Conservation (phyloP, 2,888 invertebrate genomes). For the Dioctria linearis region DNA sequence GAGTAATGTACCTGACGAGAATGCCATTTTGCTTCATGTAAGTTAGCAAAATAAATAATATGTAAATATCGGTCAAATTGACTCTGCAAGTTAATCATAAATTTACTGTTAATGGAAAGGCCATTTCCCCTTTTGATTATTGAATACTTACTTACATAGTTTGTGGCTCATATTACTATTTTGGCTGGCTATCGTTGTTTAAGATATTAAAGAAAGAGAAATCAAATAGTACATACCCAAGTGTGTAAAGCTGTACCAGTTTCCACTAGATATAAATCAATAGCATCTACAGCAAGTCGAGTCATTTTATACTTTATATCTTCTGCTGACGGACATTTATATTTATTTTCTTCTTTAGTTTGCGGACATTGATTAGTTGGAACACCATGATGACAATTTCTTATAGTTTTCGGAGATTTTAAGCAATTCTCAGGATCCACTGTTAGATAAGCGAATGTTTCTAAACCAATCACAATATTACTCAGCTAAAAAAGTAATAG, state of each 20-base stretch:
- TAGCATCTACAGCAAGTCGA: conserved; percentile 87
- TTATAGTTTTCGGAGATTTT: conserved; percentile 84
- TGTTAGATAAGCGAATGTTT: conserved; percentile 88
- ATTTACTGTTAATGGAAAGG: too few relatives aligned
- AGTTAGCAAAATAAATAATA: too few relatives aligned
- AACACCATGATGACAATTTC: conserved; percentile 85
- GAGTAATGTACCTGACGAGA: too few relatives aligned
- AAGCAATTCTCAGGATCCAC: conserved; percentile 93
- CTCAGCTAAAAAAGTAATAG: conserved; percentile 74
- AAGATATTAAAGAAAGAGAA: too few relatives aligned
- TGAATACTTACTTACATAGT: too few relatives aligned
- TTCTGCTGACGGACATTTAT: conserved; percentile 84
- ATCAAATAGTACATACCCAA: conserved; percentile 74
- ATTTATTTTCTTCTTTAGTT: conserved; percentile 79
- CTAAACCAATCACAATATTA: conserved; percentile 88
- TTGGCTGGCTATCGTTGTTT: too few relatives aligned
- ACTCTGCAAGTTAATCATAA: too few relatives aligned
- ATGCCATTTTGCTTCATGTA: too few relatives aligned
- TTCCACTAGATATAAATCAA: conserved; percentile 94
- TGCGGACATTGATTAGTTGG: conserved; percentile 80
- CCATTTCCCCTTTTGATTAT: too few relatives aligned
- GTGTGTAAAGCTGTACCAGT: conserved; percentile 88
- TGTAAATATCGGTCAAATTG: too few relatives aligned
- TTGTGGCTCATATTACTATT: too few relatives aligned
- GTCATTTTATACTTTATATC: conserved; percentile 96